Percentiles rank a stretch among this genome's conserved stretches.
Conservation (phyloP, 2,113 vertebrate genomes). For the Albula glossodonta region DNA sequence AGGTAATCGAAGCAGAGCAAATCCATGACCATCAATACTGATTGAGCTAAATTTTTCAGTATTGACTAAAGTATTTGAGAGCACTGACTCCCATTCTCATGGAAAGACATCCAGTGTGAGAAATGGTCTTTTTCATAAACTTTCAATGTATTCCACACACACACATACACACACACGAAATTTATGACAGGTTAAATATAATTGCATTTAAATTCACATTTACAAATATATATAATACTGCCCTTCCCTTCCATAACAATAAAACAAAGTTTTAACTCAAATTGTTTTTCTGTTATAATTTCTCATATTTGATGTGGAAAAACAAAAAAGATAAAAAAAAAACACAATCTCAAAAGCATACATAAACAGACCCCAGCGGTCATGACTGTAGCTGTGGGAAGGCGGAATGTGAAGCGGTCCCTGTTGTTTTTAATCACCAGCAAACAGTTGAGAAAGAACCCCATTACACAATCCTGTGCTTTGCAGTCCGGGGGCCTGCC, state of each 20-base stretch:
- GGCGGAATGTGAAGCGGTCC: not conserved
- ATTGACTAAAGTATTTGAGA: slow-evolving; percentile 17
- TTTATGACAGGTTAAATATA: not conserved
- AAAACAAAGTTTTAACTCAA: too few species aligned
- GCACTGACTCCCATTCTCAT: not conserved
- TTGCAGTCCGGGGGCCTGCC: not conserved
- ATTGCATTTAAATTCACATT: slow-evolving; percentile 11
- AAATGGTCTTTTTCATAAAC: too few species aligned
- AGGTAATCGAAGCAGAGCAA: not conserved
- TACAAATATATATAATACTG: too few species aligned
- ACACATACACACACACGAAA: too few species aligned
- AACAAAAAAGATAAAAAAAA: too few species aligned
- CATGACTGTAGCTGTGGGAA: not conserved
- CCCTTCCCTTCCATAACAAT: too few species aligned
- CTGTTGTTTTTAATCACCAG: not conserved
- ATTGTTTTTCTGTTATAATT: too few species aligned
- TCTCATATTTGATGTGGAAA: too few species aligned
- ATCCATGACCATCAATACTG: slow-evolving; percentile 25
- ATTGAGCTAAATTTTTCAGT: slow-evolving; percentile 30
- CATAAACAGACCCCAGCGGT: too few species aligned
- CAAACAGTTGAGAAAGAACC: not conserved
- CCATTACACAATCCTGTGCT: not conserved
- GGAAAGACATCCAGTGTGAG: slow-evolving; percentile 11
- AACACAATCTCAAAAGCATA: too few species aligned
- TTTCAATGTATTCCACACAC: too few species aligned